These are phyloP conservation scores for Aradophagus sp. DNA, from an alignment of 1,140 invertebrate genomes.

Conservation along the genomic window DNA sequence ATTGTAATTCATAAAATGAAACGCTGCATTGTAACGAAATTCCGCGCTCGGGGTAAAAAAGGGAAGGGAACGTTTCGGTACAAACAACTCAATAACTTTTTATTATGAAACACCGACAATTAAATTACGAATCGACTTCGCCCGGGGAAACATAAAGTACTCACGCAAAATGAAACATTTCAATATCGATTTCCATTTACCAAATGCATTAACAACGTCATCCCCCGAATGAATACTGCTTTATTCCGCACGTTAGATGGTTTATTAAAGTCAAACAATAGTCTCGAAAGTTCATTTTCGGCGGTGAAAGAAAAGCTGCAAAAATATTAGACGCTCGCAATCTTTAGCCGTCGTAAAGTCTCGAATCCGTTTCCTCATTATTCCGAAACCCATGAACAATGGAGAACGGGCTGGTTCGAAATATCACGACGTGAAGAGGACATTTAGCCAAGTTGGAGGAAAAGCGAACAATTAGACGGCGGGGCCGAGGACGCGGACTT, in stretches of 20 bases:
- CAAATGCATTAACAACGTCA: constrained; percentile 12
- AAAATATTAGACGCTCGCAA: constrained; percentile 44
- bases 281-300: constrained; percentile 40
- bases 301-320: constrained; percentile 13
- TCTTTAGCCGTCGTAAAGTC: constrained; percentile 39
- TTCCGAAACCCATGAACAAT: constrained; percentile 50
- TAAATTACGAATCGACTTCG: constrained; percentile 9
- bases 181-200: constrained; percentile 18
- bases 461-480: constrained; percentile 46
- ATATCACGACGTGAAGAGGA: constrained; percentile 38
- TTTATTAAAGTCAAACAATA: constrained; percentile 50
- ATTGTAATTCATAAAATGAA: no score
- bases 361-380: constrained; percentile 46
- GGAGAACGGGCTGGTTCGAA: constrained; percentile 38
- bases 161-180: constrained; percentile 3
- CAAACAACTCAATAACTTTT: constrained; percentile 8
- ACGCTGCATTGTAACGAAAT: no score
- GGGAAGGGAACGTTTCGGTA: no score
- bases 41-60: no score
- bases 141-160: constrained; percentile 6
- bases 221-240: constrained; percentile 1
- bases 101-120: constrained; percentile 1
- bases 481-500: constrained; percentile 35
- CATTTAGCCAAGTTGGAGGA: constrained; percentile 39
- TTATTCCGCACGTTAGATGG: constrained; percentile 25